Conservation (phyloP, 2,888 invertebrate species). For the Orchesellides sinensis region DNA sequence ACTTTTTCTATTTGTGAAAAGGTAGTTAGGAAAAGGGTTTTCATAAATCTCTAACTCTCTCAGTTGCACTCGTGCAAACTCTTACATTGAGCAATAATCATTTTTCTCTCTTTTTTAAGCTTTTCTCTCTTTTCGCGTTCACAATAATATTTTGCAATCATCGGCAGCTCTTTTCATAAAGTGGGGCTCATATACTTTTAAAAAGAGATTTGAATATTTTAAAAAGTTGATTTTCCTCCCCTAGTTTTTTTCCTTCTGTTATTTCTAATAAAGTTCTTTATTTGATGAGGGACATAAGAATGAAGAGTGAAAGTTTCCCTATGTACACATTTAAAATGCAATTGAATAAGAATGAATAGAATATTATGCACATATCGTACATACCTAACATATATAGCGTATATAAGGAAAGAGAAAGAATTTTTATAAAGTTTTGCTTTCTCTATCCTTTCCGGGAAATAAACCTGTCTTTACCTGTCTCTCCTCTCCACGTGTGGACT, state of each 20-base stretch:
- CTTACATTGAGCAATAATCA: not conserved
- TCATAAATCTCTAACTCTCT: too few species aligned
- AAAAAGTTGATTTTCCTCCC: not conserved
- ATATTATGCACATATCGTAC: not conserved
- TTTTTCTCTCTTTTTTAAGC: too few species aligned
- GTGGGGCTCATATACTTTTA: too few species aligned
- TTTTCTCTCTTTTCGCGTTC: too few species aligned
- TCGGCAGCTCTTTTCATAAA: not conserved
- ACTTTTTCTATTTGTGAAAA: too few species aligned
- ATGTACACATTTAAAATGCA: too few species aligned
- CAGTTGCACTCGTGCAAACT: too few species aligned
- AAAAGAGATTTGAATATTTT: not conserved
- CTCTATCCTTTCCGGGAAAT: conserved; percentile 13
- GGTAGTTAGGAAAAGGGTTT: too few species aligned
- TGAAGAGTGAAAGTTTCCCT: too few species aligned
- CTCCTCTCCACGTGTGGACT: not conserved
- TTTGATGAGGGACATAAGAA: not conserved
- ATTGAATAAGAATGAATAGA: not conserved
- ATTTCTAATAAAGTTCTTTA: not conserved
- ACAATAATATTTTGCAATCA: not conserved
- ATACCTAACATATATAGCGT: not conserved
- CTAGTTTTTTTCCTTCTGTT: not conserved
- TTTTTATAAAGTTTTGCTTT: not conserved
- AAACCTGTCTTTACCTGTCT: conserved; percentile 51
- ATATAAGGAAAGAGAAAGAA: not conserved